A percentile compares a stretch with the other conserved stretches of the same genome.
These are phyloP conservation scores for Hylyphantes graminicola DNA, from an alignment of 1,140 invertebrate species.

Conservation along the genomic window DNA sequence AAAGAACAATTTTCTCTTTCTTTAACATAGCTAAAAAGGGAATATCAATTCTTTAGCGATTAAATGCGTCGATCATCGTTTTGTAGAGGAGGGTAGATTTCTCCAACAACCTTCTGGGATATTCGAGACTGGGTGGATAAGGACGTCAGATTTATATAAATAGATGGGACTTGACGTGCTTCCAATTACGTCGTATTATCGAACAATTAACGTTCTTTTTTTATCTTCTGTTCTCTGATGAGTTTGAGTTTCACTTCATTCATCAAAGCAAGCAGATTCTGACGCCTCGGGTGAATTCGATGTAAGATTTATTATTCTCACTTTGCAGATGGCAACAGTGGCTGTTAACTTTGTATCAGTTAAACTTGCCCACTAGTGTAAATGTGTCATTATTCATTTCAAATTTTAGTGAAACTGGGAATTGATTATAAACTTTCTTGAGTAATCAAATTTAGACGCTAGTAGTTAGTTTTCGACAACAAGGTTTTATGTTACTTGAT, in stretches of 20 bases:
- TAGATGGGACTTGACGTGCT: constrained; percentile 31
- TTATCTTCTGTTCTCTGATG: neutral
- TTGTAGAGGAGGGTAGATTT: constrained; percentile 2
- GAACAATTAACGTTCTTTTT: constrained; percentile 25
- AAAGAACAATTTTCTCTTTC: too few relatives aligned
- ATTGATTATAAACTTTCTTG: too few relatives aligned
- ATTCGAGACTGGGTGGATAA: neutral
- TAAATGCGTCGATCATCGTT: neutral
- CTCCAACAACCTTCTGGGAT: constrained; percentile 2
- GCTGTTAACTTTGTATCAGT: neutral
- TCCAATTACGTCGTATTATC: constrained; percentile 54
- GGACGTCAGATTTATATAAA: constrained; percentile 51
- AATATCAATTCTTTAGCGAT: constrained; percentile 23
- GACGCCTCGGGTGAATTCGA: constrained; percentile 27
- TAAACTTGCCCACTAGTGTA: neutral
- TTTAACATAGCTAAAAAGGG: neutral
- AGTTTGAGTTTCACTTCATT: constrained; percentile 15
- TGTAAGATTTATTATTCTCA: constrained; percentile 8
- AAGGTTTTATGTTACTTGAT: too few relatives aligned
- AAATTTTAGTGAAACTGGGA: neutral
- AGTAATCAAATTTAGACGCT: too few relatives aligned
- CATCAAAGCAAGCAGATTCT: constrained; percentile 20
- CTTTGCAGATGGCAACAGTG: constrained; percentile 7
- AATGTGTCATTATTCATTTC: constrained; percentile 15
- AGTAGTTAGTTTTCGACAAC: too few relatives aligned